phyloP scores from a whole-genome alignment of 2,888 invertebrate genomes.

The Ypsolopha sequella region DNA sequence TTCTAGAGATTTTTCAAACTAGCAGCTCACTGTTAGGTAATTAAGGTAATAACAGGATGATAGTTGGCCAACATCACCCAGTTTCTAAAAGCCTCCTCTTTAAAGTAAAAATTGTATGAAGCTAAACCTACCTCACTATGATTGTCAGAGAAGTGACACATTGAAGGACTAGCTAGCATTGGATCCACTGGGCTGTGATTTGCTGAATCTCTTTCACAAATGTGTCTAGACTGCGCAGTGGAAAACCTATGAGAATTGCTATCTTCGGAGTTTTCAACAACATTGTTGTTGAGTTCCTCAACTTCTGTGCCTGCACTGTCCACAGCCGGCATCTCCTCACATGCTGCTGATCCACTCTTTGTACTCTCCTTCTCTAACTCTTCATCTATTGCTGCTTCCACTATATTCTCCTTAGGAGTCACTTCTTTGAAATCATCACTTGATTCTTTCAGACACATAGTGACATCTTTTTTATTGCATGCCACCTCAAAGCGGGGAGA shows the following conservation, averaged over 20 bases:
- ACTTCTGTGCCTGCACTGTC: constrained; percentile 20
- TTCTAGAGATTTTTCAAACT: too few relatives aligned
- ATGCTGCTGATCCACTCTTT: neutral
- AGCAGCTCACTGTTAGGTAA: too few relatives aligned
- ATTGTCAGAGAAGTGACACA: constrained; percentile 77
- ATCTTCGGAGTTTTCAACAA: constrained; percentile 32
- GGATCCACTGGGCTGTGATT: constrained; percentile 84
- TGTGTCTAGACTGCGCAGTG: constrained; percentile 43
- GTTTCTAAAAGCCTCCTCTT: too few relatives aligned
- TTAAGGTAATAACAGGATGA: too few relatives aligned
- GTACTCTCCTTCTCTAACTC: neutral
- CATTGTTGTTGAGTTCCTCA: constrained; percentile 40
- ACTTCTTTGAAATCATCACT: neutral
- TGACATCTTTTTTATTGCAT: neutral
- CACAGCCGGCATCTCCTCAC: constrained; percentile 15
- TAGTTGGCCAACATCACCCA: too few relatives aligned
- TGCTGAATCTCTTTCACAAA: constrained; percentile 76
- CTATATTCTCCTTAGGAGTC: neutral
- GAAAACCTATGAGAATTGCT: constrained; percentile 33
- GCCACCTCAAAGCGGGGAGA: neutral
- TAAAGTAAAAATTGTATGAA: too few relatives aligned
- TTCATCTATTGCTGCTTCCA: neutral
- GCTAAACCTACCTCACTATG: constrained; percentile 72
- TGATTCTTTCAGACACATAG: neutral
- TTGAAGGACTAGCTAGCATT: constrained; percentile 76